These are phyloP conservation scores for Apamea sordens DNA, from an alignment of 2,888 invertebrate genomes.

Conservation along the genomic window DNA sequence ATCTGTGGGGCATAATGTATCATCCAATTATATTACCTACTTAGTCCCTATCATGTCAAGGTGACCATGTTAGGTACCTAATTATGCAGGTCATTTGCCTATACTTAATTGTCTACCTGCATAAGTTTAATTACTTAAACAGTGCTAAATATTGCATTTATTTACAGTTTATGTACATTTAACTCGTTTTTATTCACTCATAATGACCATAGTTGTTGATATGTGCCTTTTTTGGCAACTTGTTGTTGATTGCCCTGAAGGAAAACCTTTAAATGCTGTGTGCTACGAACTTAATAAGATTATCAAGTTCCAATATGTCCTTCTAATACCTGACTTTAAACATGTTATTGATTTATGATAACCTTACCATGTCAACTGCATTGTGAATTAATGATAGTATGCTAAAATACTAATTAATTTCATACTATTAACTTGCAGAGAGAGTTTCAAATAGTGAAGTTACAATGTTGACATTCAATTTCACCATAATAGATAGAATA, in stretches of 20 bases:
- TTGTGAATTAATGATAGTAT: conserved; percentile 1
- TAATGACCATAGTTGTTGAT: conserved; percentile 42
- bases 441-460: neutral
- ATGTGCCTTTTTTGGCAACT: conserved; percentile 62
- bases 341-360: conserved; percentile 45
- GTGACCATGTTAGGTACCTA: conserved; percentile 58
- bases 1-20: conserved; percentile 23
- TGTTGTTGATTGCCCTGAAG: conserved; percentile 71
- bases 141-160: conserved; percentile 37
- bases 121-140: conserved; percentile 39
- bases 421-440: neutral
- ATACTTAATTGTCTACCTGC: conserved; percentile 53
- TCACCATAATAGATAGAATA: too few species aligned
- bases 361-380: conserved; percentile 19
- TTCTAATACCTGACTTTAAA: conserved; percentile 42
- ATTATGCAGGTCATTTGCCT: conserved; percentile 61
- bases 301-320: conserved; percentile 57
- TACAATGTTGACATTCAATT: too few species aligned
- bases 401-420: conserved; percentile 17
- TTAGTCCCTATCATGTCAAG: conserved; percentile 60
- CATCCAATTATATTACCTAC: conserved; percentile 20
- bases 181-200: conserved; percentile 31
- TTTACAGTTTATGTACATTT: conserved; percentile 26
- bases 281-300: conserved; percentile 60
- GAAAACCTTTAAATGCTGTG: conserved; percentile 69